These are phyloP conservation scores for Aphis gossypii DNA, from an alignment of 1,140 invertebrate species.

Conservation along the genomic window DNA sequence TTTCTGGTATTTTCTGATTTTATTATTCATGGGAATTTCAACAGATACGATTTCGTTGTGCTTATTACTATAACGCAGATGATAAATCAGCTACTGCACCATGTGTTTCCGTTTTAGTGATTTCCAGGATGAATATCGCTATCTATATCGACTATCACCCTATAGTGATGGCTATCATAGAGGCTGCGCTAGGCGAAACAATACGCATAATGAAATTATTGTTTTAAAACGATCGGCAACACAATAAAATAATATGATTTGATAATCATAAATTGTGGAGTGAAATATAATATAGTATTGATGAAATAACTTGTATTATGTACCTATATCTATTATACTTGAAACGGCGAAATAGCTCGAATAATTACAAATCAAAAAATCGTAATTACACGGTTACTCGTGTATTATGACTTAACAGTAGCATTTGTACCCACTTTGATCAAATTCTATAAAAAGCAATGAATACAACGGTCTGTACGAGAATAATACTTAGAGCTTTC, in stretches of 20 bases:
- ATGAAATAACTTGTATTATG: no score
- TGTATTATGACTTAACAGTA: no score
- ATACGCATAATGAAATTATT: neutral
- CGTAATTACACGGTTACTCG: no score
- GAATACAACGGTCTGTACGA: neutral
- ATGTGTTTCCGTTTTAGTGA: neutral
- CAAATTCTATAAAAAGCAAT: neutral
- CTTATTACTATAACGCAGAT: neutral
- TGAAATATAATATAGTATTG: no score
- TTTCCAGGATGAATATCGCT: neutral
- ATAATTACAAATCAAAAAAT: no score
- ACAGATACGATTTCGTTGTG: slow-evolving; percentile 1
- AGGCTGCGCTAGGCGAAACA: neutral
- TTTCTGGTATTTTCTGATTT: slow-evolving; percentile 24
- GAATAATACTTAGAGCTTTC: neutral
- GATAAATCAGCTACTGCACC: neutral
- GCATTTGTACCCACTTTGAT: neutral
- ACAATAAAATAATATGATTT: neutral
- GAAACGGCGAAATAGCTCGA: no score
- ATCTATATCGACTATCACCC: neutral
- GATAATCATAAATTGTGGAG: neutral
- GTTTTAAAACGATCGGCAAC: neutral
- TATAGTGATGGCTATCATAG: neutral
- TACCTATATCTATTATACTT: no score
- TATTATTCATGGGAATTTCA: slow-evolving; percentile 47